Evolutionary conservation across 1,140 invertebrate genomes (phyloP).

Genomic region (Atta cephalotes): DNA sequence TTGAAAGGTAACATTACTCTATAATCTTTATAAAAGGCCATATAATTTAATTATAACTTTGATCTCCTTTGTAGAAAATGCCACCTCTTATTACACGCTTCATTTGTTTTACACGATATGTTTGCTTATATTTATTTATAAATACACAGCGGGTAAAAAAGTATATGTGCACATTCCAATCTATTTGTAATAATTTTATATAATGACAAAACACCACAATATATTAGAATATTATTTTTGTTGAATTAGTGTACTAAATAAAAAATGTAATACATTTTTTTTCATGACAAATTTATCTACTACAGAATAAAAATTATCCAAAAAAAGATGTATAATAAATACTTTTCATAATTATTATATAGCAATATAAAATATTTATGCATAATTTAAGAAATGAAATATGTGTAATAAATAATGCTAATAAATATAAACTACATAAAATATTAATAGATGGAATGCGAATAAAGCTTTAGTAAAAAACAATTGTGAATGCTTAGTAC

Average conservation of each 20-base stretch:
- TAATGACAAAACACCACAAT: neutral
- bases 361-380: neutral
- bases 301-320: neutral
- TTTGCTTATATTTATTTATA: constrained; percentile 7
- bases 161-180: neutral
- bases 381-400: neutral
- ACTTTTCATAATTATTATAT: neutral
- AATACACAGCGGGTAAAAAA: neutral
- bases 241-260: neutral
- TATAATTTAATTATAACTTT: neutral
- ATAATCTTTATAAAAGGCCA: constrained; percentile 2
- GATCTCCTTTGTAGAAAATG: constrained; percentile 13
- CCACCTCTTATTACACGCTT: neutral
- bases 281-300: neutral
- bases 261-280: neutral
- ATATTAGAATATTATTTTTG: neutral
- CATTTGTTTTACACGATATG: constrained; percentile 2
- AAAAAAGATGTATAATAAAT: neutral
- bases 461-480: constrained; percentile 46
- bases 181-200: constrained; percentile 20
- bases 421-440: constrained; percentile 23
- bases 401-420: constrained; percentile 8
- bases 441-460: constrained; percentile 6
- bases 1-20: neutral
- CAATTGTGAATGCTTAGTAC: constrained; percentile 38